Evolutionary conservation across 1,140 invertebrate genomes (phyloP), one percentile per base, ranked within the genome.

Genomic region (Sesamia nonagrioides): DNA sequence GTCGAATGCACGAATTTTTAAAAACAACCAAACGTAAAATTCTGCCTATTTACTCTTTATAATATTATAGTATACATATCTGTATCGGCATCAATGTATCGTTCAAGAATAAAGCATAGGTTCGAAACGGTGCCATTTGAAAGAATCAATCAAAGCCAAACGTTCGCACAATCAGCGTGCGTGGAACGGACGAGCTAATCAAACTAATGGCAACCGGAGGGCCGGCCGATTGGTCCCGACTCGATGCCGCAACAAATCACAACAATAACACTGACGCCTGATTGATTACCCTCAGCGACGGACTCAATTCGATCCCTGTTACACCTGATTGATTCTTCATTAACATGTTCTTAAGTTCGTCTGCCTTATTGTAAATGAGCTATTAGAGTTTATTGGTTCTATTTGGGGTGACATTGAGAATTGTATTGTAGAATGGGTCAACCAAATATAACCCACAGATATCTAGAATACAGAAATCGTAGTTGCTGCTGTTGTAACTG

Each of bases 171-270:
- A 94, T 92, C 91, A 88, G 87, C 87, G 86, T 88, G 86, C 90
- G 92, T 91, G 90, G 89, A 84, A 82, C 84, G 88, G 85, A 88
- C 87, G 86, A 90, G 91, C 92, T 92, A 92, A 94, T 94, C 92
- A 91, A 91, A 91, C 88, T 94, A 94, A 92, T 92, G 91, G 90
- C 63, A 80, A 84, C 85, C 78, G 79, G 88, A 88, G 88, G 89
- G 86, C 83, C 82, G 82, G 75, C 72, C 81, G 79, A 86, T 84
- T 82, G 85, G 78, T 73, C 77, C 76, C 77, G 71, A 81, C 45
- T 78, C 82, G 58, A 80, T 80, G 83, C 86, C 86, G 86, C 86
- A 90, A 91, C 90, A 90, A 90, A 92, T 91, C 89, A 92, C 91
- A 92, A 94, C 87, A 92, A 92, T 91, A 91, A 92, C 86, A 89